Evolutionary conservation across 2,113 vertebrate species (phyloP).

Genomic region (Cryptotis parvus): DNA sequence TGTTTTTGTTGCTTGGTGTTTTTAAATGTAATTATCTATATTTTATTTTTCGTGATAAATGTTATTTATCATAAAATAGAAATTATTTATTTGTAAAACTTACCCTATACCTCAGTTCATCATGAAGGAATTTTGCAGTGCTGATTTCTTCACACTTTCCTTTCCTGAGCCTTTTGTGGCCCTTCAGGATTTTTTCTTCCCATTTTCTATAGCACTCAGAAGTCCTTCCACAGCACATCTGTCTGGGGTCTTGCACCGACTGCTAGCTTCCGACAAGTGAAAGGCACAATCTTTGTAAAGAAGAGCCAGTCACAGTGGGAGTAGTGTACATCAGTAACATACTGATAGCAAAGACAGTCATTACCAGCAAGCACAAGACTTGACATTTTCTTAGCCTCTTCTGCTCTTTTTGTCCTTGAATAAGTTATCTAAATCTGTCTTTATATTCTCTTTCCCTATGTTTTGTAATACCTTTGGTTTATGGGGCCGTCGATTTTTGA

Average conservation of each 20-base stretch:
- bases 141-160: not conserved
- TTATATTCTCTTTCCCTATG: not conserved
- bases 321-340: not conserved
- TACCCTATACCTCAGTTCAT: too few relatives aligned
- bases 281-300: not conserved
- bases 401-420: not conserved
- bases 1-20: not conserved
- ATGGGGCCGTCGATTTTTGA: not conserved
- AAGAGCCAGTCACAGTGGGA: not conserved
- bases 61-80: not conserved
- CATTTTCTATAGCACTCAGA: fast-evolving
- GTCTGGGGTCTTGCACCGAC: not conserved
- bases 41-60: too few relatives aligned
- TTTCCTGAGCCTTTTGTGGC: not conserved
- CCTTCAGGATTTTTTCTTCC: too few relatives aligned
- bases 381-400: not conserved
- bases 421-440: not conserved
- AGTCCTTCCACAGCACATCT: not conserved
- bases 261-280: not conserved
- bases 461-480: not conserved
- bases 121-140: not conserved
- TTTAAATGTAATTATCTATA: too few relatives aligned
- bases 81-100: not conserved
- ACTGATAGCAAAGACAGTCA: not conserved
- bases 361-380: not conserved